Evolutionary conservation across 2,888 invertebrate genomes (phyloP).

Genomic region (Matsumyia berberina): DNA sequence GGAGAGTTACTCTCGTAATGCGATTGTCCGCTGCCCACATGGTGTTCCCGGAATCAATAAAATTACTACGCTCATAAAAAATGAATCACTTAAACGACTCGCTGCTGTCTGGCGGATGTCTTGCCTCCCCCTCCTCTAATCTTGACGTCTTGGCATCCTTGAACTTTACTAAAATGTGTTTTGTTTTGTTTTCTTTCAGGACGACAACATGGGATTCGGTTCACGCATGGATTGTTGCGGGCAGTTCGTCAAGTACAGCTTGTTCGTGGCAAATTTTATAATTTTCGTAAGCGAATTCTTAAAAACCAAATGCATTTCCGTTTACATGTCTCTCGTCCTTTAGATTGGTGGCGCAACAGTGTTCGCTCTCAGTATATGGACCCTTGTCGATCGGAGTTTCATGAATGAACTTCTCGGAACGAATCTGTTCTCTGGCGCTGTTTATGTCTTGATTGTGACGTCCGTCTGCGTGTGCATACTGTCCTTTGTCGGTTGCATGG

Average conservation of each 20-base stretch:
- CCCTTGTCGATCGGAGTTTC: constrained; percentile 92
- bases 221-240: constrained; percentile 95
- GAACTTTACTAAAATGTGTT: constrained; percentile 32
- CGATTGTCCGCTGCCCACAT: constrained; percentile 2
- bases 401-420: constrained; percentile 94
- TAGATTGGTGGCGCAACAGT: constrained; percentile 92
- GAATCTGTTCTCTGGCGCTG: constrained; percentile 93
- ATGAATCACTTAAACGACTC: neutral
- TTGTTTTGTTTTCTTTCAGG: constrained; percentile 77
- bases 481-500: constrained; percentile 95
- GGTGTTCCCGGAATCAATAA: constrained; percentile 15
- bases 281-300: constrained; percentile 90
- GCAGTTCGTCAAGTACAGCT: constrained; percentile 93
- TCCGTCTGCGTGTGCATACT: constrained; percentile 92
- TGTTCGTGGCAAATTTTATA: constrained; percentile 92
- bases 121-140: neutral
- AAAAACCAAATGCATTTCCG: neutral
- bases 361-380: constrained; percentile 93
- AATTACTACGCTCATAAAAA: neutral
- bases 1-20: neutral
- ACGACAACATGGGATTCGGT: constrained; percentile 88
- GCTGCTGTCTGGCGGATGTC: neutral
- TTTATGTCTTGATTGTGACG: constrained; percentile 92
- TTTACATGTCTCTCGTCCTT: constrained; percentile 59
- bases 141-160: constrained; percentile 16